phyloP scores from a whole-genome alignment of 2,113 vertebrate species.

The Vanacampus margaritifer region DNA sequence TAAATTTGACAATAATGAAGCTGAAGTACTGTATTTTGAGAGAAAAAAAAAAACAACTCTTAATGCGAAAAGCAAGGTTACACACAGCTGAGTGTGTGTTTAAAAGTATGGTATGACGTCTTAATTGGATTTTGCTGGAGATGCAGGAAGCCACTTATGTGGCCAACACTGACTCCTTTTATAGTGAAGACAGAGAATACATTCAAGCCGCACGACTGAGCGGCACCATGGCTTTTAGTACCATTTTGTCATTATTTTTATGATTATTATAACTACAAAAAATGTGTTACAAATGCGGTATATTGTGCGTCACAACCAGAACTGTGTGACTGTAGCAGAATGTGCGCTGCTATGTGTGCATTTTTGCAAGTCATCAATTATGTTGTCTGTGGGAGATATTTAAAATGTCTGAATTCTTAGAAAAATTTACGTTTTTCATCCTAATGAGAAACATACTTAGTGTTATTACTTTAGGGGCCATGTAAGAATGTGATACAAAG shows the following conservation, averaged over 20 bases:
- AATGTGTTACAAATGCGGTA: not conserved
- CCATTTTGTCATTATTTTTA: not conserved
- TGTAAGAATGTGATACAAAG: no score
- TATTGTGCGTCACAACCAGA: not conserved
- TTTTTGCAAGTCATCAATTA: no score
- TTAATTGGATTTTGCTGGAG: constrained; percentile 52
- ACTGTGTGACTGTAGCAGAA: not conserved
- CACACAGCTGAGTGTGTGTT: constrained; percentile 16
- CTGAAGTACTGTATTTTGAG: not conserved
- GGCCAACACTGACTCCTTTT: constrained; percentile 38
- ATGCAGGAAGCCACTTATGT: constrained; percentile 49
- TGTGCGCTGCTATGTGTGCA: no score
- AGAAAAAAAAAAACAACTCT: not conserved
- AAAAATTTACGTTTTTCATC: no score
- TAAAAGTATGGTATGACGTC: constrained; percentile 37
- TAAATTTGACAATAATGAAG: not conserved
- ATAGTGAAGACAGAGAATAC: constrained; percentile 7
- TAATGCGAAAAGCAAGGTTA: not conserved
- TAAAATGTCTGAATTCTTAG: no score
- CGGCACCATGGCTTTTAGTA: not conserved
- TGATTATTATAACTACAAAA: not conserved
- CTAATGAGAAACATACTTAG: no score
- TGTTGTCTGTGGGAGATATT: no score
- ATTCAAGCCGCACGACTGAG: constrained; percentile 3
- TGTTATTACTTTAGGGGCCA: no score